Evolutionary conservation across 2,797 vertebrate genomes (phyloP).

Genomic region (Kryptopterus vitreolus): DNA sequence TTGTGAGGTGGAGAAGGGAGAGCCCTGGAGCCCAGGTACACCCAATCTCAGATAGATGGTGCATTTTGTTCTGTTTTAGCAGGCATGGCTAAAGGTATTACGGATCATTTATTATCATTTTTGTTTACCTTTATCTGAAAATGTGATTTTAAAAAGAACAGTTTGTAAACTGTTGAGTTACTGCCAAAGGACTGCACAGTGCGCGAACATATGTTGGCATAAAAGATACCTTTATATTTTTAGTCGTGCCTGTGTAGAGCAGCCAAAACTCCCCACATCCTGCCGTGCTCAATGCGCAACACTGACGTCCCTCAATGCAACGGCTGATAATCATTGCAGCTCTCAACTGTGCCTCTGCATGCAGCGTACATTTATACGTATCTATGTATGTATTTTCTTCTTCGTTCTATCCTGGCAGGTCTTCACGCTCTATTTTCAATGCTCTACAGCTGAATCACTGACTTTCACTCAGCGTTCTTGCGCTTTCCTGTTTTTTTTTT

Average conservation of each 20-base stretch:
- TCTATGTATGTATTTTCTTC: not conserved
- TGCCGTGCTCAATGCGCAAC: slow-evolving; percentile 31
- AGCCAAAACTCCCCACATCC: slow-evolving; percentile 44
- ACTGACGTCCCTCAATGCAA: slow-evolving; percentile 44
- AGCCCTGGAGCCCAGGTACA: not conserved
- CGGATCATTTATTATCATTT: slow-evolving; percentile 9
- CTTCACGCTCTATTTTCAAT: slow-evolving; percentile 38
- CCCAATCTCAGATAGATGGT: not conserved
- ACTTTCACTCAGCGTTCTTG: slow-evolving; percentile 27
- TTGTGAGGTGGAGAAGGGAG: slow-evolving; percentile 12
- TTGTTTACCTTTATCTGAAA: slow-evolving; percentile 14
- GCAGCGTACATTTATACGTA: slow-evolving; percentile 13
- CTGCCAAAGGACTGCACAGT: slow-evolving; percentile 44
- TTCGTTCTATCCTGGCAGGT: slow-evolving; percentile 42
- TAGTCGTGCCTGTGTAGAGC: slow-evolving; percentile 45
- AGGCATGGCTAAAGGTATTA: slow-evolving; percentile 4
- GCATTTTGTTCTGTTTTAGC: slow-evolving; percentile 7
- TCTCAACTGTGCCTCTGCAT: slow-evolving; percentile 33
- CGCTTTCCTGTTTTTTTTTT: not conserved
- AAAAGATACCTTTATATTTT: slow-evolving; percentile 47
- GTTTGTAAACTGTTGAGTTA: slow-evolving; percentile 33
- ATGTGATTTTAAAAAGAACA: slow-evolving; percentile 21
- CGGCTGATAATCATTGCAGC: slow-evolving; percentile 36
- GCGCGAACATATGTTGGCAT: slow-evolving; percentile 55
- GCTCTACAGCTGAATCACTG: slow-evolving; percentile 40